These are phyloP conservation scores for Andricus quercusramuli DNA, from an alignment of 2,888 invertebrate genomes.

Conservation along the genomic window DNA sequence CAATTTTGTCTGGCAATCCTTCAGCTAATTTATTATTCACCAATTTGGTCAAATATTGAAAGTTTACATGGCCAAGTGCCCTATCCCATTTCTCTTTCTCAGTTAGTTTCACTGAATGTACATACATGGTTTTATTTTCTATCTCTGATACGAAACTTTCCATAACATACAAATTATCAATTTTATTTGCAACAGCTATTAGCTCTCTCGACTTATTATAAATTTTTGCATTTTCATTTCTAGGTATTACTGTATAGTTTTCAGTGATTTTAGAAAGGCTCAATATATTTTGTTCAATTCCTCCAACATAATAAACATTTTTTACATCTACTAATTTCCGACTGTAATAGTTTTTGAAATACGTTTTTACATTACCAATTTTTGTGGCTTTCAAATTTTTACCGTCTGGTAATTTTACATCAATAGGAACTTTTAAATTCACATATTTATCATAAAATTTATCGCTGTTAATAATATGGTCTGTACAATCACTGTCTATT, in stretches of 20 bases:
- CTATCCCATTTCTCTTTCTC: too few relatives aligned
- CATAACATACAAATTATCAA: too few relatives aligned
- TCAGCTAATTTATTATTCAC: too few relatives aligned
- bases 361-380: slow-evolving; percentile 41
- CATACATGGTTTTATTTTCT: too few relatives aligned
- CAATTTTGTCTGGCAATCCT: too few relatives aligned
- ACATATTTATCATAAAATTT: slow-evolving; percentile 39
- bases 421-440: slow-evolving; percentile 48
- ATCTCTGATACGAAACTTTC: too few relatives aligned
- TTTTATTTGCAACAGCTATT: slow-evolving; percentile 43
- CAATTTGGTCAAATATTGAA: too few relatives aligned
- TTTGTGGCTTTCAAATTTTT: slow-evolving; percentile 48
- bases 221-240: slow-evolving; percentile 43
- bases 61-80: too few relatives aligned
- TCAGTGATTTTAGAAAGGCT: slow-evolving; percentile 46
- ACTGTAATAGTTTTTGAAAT: slow-evolving; percentile 39
- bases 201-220: slow-evolving; percentile 46
- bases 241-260: slow-evolving; percentile 36
- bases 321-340: slow-evolving; percentile 26
- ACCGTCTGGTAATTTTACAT: slow-evolving; percentile 52
- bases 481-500: too few relatives aligned
- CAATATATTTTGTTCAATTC: slow-evolving; percentile 41
- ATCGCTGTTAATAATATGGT: slow-evolving; percentile 47
- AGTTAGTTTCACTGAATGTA: too few relatives aligned
- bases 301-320: slow-evolving; percentile 44